Percentiles rank a stretch among this genome's conserved stretches.
phyloP scores from a whole-genome alignment of 2,113 vertebrate species.

The Bufo gargarizans region DNA sequence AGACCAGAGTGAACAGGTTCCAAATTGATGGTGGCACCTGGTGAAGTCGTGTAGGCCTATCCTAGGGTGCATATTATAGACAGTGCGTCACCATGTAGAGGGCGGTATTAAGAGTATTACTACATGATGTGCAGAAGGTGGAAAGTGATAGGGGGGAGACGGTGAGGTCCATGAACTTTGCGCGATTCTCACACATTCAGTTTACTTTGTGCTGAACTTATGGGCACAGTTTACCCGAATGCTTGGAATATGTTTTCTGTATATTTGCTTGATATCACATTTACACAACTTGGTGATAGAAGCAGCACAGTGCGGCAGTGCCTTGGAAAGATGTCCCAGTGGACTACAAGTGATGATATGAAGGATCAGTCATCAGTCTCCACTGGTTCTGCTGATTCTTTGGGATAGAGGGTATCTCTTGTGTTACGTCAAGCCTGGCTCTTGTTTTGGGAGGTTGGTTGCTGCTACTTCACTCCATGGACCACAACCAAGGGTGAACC shows the following conservation, averaged over 20 bases:
- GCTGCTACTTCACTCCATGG: too few relatives aligned
- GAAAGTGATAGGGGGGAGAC: not conserved
- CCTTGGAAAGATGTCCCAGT: not conserved
- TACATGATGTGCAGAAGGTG: not conserved
- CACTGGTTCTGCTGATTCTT: not conserved
- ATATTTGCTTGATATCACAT: not conserved
- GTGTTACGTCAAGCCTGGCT: too few relatives aligned
- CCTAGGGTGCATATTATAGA: not conserved
- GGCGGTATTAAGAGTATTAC: not conserved
- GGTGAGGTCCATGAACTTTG: not conserved
- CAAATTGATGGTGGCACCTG: too few relatives aligned
- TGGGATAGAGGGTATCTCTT: not conserved
- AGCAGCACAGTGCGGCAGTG: not conserved
- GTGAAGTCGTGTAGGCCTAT: too few relatives aligned
- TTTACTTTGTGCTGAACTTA: not conserved
- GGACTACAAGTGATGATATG: not conserved
- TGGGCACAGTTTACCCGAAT: not conserved
- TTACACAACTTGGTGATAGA: constrained; percentile 1
- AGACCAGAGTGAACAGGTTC: too few relatives aligned
- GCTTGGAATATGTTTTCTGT: not conserved
- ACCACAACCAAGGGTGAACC: too few relatives aligned
- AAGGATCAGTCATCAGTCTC: not conserved
- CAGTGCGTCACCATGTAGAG: not conserved
- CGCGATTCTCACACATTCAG: not conserved
- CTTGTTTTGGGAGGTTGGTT: too few relatives aligned